Evolutionary conservation across 2,888 invertebrate genomes (phyloP).

Genomic region (Stomorhina lunata): DNA sequence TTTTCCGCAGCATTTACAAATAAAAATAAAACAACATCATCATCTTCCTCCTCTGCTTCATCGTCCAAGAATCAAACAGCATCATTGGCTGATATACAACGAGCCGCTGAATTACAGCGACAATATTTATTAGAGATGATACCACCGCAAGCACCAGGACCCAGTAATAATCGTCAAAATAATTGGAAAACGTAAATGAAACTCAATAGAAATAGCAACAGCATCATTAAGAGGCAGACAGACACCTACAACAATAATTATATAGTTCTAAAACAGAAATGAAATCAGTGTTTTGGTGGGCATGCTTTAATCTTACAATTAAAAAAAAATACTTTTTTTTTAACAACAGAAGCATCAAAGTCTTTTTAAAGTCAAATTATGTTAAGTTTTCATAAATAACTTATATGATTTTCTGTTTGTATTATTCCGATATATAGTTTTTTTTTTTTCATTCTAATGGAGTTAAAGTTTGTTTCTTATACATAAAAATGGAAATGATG

Average conservation of each 20-base stretch:
- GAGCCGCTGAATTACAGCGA: constrained; percentile 93
- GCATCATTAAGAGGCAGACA: not conserved
- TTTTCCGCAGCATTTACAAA: constrained; percentile 67
- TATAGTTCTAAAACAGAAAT: not conserved
- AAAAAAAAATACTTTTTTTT: not conserved
- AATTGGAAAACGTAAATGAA: constrained; percentile 79
- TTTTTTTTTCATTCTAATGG: not conserved
- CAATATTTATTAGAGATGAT: constrained; percentile 99
- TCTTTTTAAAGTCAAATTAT: constrained; percentile 28
- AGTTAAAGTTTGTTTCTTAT: not conserved
- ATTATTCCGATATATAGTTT: not conserved
- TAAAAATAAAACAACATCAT: constrained; percentile 74
- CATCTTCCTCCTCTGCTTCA: constrained; percentile 71
- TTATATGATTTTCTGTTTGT: not conserved
- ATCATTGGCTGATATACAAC: constrained; percentile 88
- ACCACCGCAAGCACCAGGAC: constrained; percentile 82
- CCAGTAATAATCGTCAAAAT: constrained; percentile 79
- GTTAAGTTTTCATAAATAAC: constrained; percentile 5
- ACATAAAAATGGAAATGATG: not conserved
- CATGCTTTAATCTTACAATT: constrained; percentile 44
- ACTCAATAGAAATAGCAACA: constrained; percentile 19
- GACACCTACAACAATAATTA: not conserved
- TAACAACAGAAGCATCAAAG: not conserved
- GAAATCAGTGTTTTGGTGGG: constrained; percentile 8
- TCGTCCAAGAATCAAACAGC: constrained; percentile 76